phyloP scores from a whole-genome alignment of 1,140 invertebrate genomes.

The Heliconius eleuchia region DNA sequence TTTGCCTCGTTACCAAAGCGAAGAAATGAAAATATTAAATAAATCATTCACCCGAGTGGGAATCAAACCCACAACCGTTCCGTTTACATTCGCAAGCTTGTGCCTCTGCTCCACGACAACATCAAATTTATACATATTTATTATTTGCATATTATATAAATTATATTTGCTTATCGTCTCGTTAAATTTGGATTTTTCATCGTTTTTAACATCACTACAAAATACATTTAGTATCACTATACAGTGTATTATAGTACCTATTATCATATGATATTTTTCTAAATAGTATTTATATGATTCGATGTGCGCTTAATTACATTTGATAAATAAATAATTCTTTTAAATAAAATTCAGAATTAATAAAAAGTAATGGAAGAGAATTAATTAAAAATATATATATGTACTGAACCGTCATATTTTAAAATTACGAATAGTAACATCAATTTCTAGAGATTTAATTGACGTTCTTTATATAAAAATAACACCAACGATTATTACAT shows the following conservation, averaged over 20 bases:
- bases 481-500: constrained; percentile 1
- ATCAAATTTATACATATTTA: background rate
- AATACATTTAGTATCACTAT: constrained; percentile 10
- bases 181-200: background rate
- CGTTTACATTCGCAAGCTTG: too few relatives aligned
- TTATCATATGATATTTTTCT: background rate
- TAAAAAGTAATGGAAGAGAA: background rate
- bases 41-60: too few relatives aligned
- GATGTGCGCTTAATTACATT: constrained; percentile 5
- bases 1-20: too few relatives aligned
- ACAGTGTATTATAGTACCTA: background rate
- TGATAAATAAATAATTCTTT: background rate
- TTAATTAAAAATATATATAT: background rate
- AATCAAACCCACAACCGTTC: too few relatives aligned
- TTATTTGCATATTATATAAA: background rate
- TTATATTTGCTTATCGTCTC: background rate
- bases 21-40: too few relatives aligned
- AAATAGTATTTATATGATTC: constrained; percentile 1
- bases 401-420: background rate
- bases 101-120: too few relatives aligned
- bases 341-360: background rate
- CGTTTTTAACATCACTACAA: background rate
- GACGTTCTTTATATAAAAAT: constrained; percentile 10
- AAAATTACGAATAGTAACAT: background rate
- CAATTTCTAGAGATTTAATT: constrained; percentile 1